A percentile compares a stretch with the other conserved stretches of the same genome.
phyloP scores from a whole-genome alignment of 2,113 vertebrate genomes.

The Aplodontia rufa region DNA sequence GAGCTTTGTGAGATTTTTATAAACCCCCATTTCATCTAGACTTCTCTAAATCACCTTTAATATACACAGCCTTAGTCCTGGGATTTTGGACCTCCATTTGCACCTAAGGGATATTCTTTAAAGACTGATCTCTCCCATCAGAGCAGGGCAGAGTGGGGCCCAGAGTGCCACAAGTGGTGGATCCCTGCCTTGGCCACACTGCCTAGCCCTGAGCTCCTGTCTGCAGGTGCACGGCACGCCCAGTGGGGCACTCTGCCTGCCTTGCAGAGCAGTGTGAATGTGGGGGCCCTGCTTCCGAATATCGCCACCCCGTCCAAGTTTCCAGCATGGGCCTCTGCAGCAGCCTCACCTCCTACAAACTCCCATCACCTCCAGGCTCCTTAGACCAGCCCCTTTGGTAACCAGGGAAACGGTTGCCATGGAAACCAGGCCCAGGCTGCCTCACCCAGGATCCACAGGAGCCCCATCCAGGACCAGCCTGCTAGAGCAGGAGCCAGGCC shows the following conservation, averaged over 20 bases:
- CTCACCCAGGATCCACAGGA: not conserved
- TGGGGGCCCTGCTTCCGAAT: not conserved
- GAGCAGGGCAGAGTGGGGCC: not conserved
- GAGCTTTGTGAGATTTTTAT: not conserved
- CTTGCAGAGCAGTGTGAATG: too few relatives aligned
- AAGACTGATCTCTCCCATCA: not conserved
- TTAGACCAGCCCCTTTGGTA: not conserved
- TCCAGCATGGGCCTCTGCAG: not conserved
- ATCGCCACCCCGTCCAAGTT: not conserved
- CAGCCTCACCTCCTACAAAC: not conserved
- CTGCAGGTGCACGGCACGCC: too few relatives aligned
- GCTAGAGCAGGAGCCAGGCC: not conserved
- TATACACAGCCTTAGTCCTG: too few relatives aligned
- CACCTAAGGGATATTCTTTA: not conserved
- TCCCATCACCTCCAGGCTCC: not conserved
- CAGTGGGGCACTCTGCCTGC: not conserved
- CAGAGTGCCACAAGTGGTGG: too few relatives aligned
- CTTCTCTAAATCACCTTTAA: not conserved
- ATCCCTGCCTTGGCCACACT: not conserved
- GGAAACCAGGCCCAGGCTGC: conserved; percentile 21
- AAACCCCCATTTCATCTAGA: too few relatives aligned
- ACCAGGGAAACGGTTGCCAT: conserved; percentile 55
- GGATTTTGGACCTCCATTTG: not conserved
- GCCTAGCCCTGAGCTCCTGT: not conserved
- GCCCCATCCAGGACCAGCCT: not conserved